Base-by-base conservation (phyloP, 2,113 vertebrate genomes). In the Empidonax traillii region DNA sequence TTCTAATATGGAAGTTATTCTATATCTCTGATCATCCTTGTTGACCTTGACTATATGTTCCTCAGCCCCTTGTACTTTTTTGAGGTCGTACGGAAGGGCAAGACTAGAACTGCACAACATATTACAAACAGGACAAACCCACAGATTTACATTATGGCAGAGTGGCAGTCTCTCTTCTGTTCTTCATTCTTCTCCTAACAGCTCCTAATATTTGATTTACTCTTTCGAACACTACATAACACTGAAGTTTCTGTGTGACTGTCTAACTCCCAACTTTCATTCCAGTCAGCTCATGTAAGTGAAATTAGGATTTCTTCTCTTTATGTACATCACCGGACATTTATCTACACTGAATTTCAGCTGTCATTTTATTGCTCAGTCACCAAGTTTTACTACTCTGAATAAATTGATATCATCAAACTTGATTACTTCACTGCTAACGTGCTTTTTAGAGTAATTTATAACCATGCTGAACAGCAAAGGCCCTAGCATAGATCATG, bases 321-420 rank as follows among this genome's bases (percentile, higher is more conserved):
- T 66, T 79, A 52, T 39, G 37, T 56, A 85, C 49, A 78, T 83
- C 71, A 87, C n/a, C 16, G 35, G 46, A 66, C 92, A 67, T 90
- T 93, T 90, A 92, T 58, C 78, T 69, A 73, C 51, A 82, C 14
- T 53, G 88, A 91, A 91, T 94, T 94, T 94, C 58, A 90, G 53
- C 58, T 69, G 53, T 41, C 75, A 62, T 91, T 93, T 95, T 93
- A 97, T 85, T 96, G 78, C 82, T 93, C 85, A 91, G 78, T 85
- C 82, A 94, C 85, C 66, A 87, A 53, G 44, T 93, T 96, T 96
- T 86, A 93, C 51, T 73, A 90, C 59, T 41, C 18, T 63, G 72
- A 86, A 96, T 93, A 95, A 93, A 93, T 88, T 90, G 89, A n/a
- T 46, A 80, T 67, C 25, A 88, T 85, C 72, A 88, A 53, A 88